phyloP scores from a whole-genome alignment of 2,888 invertebrate species.

The Sarcophaga variegata region DNA sequence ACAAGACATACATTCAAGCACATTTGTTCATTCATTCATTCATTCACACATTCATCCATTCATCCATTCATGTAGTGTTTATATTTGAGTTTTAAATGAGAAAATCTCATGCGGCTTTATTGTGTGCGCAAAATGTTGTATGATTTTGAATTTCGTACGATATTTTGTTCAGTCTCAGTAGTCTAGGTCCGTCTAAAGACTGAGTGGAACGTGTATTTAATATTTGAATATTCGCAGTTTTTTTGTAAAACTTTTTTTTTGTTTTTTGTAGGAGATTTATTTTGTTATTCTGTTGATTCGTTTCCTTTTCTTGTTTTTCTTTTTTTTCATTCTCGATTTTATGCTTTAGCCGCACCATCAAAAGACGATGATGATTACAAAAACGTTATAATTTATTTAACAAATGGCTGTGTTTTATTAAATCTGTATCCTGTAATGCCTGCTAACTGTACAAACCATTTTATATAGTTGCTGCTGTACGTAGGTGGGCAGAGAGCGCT shows the following conservation, averaged over 20 bases:
- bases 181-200: not conserved
- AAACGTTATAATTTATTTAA: constrained; percentile 61
- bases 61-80: constrained; percentile 16
- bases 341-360: constrained; percentile 7
- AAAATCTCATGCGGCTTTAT: constrained; percentile 60
- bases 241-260: not conserved
- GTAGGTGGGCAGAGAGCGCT: not conserved
- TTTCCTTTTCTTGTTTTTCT: no score
- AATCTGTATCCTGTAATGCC: constrained; percentile 32
- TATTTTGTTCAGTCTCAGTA: not conserved
- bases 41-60: constrained; percentile 30
- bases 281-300: not conserved
- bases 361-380: constrained; percentile 54
- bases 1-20: not conserved
- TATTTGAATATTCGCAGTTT: constrained; percentile 51
- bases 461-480: not conserved
- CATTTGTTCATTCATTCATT: not conserved
- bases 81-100: constrained; percentile 58
- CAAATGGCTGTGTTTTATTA: constrained; percentile 58
- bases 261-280: not conserved
- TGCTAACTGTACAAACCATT: constrained; percentile 33
- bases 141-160: constrained; percentile 19
- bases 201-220: constrained; percentile 26
- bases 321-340: constrained; percentile 11
- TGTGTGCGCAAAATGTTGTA: constrained; percentile 40